A percentile compares a stretch with the other conserved stretches of the same genome.
Evolutionary conservation across 2,888 invertebrate genomes (phyloP).

Genomic region (Desoria tigrina): DNA sequence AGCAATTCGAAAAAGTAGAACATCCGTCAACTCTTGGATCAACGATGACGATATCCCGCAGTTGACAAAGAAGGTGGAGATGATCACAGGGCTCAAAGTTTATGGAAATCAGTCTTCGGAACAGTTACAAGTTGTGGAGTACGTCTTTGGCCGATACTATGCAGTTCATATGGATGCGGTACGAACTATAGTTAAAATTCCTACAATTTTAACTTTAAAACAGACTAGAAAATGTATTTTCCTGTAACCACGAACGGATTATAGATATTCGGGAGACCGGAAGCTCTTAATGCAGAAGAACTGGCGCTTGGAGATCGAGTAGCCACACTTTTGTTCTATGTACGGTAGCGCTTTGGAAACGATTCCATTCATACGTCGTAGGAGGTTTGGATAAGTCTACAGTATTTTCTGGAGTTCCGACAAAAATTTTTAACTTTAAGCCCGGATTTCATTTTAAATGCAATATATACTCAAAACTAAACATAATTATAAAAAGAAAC

Average conservation of each 20-base stretch:
- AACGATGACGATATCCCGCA: not conserved
- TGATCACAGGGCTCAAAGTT: constrained; percentile 16
- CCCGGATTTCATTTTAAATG: no score
- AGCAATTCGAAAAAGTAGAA: not conserved
- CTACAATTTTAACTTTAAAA: not conserved
- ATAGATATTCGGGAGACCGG: no score
- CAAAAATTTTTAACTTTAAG: no score
- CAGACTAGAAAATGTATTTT: no score
- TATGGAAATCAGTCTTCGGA: not conserved
- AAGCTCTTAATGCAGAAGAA: no score
- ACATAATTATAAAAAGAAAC: no score
- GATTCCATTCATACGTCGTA: no score
- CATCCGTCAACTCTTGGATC: constrained; percentile 18
- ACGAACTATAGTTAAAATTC: not conserved
- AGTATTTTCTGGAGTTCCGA: no score
- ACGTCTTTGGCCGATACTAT: constrained; percentile 8
- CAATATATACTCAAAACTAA: no score
- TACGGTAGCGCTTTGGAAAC: not conserved
- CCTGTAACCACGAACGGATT: no score
- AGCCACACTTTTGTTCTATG: constrained; percentile 15
- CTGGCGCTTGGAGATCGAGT: constrained; percentile 3
- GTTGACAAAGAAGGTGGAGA: constrained; percentile 9
- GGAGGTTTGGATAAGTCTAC: no score
- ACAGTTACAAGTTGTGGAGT: constrained; percentile 7
- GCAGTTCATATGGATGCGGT: not conserved